These are phyloP conservation scores for Uropetala carovei DNA, from an alignment of 2,888 invertebrate species.

Conservation along the genomic window DNA sequence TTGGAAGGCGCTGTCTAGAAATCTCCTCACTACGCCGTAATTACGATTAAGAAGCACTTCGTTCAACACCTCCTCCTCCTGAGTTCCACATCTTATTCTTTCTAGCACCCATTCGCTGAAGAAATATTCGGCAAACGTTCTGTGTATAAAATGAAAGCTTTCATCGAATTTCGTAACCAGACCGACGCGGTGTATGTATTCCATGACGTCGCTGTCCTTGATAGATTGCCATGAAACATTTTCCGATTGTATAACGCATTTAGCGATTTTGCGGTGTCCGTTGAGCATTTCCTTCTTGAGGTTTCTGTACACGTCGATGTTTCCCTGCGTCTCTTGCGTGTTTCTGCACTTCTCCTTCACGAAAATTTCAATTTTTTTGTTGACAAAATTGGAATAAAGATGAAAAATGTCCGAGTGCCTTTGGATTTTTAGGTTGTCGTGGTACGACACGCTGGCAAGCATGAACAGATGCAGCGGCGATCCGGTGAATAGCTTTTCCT, in stretches of 20 bases:
- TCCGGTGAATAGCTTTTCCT: background rate
- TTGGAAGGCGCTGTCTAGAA: background rate
- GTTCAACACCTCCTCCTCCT: background rate
- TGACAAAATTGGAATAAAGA: background rate
- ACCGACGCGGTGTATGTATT: background rate
- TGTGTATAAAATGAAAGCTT: background rate
- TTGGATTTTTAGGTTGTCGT: background rate
- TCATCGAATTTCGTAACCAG: background rate
- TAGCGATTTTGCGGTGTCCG: background rate
- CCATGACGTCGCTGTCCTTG: background rate
- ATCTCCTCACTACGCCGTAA: background rate
- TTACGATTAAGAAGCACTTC: background rate
- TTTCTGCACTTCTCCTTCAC: background rate
- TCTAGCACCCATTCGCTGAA: background rate
- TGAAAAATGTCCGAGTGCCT: background rate
- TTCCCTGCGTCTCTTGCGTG: background rate
- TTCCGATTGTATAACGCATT: background rate
- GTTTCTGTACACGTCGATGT: background rate
- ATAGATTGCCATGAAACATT: background rate
- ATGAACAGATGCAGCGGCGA: background rate
- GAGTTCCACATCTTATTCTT: too few relatives aligned
- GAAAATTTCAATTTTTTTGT: background rate
- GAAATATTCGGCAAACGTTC: background rate
- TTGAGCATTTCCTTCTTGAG: background rate
- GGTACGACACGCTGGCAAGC: background rate